Base-by-base conservation (phyloP, 2,888 invertebrate genomes). In the Branchellion lobata region DNA sequence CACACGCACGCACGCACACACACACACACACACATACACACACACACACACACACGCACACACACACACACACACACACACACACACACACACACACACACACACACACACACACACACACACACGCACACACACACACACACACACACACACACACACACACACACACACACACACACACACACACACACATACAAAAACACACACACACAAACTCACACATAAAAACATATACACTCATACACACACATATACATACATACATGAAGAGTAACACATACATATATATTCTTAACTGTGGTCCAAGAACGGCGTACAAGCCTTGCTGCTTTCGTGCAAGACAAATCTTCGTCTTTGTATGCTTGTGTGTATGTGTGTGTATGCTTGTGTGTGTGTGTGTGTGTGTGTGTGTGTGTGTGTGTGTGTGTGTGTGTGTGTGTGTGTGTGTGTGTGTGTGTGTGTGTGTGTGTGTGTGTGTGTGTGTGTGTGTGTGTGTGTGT, bases 61-160 rank as follows among this genome's bases (percentile, higher is more conserved):
- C 61, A 57, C 61, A 57, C 61, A 57, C 61, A 57, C 61, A 57
- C 61, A 57, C 61, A 57, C 61, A 57, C 61, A 57, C 61, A 57
- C 61, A 57, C 61, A 57, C 33, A 34, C 69, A 69, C 69, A 21
- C 69, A 69, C 69, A 34, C 69, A 69, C 69, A 34, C 69, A 69
- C 69, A 34, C 69, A 69, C 69, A 34, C 69, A 31, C 69, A 34
- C 69, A 69, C 69, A 34, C 69, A 57, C 61, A 57, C 61, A 57
- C 61, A 57, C 61, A 57, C 61, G 21, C 61, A 57, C 61, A 57
- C 61, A 57, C 61, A 57, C 61, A 57, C 61, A 57, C 61, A 57
- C 61, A 57, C 61, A 57, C 61, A 57, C 61, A 57, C 61, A 57
- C 61, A 57, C 61, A 57, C 61, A 57, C 61, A 57, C 61, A 57